A percentile compares a stretch with the other conserved stretches of the same genome.
Evolutionary conservation across 1,140 invertebrate species (phyloP).

Genomic region (Drosophila ambigua): DNA sequence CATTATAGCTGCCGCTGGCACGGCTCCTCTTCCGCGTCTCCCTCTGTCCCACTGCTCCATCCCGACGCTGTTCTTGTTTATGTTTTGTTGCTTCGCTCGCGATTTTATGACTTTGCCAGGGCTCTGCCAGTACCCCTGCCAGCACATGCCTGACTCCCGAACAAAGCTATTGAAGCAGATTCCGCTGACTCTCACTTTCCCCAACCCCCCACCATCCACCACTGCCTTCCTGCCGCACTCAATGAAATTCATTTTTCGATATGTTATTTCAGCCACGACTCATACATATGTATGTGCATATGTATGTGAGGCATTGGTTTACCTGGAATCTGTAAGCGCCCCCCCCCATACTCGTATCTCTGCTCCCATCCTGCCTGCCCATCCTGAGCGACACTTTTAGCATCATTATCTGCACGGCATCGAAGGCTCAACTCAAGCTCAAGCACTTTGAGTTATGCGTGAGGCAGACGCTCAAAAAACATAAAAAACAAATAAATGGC

Average conservation of each 20-base stretch:
- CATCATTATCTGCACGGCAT: conserved; percentile 79
- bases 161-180: conserved; percentile 69
- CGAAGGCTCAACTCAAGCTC: conserved; percentile 47
- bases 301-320: conserved; percentile 50
- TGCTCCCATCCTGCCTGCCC: conserved; percentile 10
- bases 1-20: conserved; percentile 66
- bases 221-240: conserved; percentile 25
- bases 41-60: conserved; percentile 16
- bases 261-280: conserved; percentile 66
- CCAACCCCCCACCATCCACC: background rate
- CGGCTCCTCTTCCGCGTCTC: conserved; percentile 19
- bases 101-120: conserved; percentile 76
- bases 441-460: conserved; percentile 77
- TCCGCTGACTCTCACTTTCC: conserved; percentile 72
- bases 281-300: background rate
- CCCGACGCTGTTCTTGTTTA: conserved; percentile 48
- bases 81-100: conserved; percentile 72
- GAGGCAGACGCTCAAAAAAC: conserved; percentile 71
- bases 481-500: conserved; percentile 79
- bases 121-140: conserved; percentile 9
- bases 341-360: conserved; percentile 3
- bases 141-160: background rate
- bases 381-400: conserved; percentile 65
- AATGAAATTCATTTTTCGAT: conserved; percentile 81
- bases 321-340: conserved; percentile 51